phyloP scores from a whole-genome alignment of 2,113 vertebrate genomes.

The Chelonoidis abingdonii region DNA sequence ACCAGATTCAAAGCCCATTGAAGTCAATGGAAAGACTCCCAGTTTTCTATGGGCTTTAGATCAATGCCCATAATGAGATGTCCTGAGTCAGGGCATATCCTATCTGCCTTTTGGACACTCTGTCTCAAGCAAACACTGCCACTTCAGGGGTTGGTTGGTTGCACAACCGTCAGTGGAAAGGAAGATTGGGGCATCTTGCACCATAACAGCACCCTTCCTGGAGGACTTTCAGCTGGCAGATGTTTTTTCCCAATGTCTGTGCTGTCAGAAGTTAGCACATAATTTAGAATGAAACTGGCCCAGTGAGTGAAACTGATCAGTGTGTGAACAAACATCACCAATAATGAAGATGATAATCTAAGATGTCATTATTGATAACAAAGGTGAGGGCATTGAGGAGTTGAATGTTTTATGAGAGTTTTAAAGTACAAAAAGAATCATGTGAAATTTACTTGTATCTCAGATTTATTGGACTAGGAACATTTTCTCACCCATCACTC shows the following conservation, averaged over 20 bases:
- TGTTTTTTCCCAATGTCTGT: not conserved
- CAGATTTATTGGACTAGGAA: constrained; percentile 15
- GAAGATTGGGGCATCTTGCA: not conserved
- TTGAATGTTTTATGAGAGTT: not conserved
- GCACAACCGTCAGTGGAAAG: too few relatives aligned
- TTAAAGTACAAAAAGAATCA: not conserved
- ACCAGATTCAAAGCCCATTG: not conserved
- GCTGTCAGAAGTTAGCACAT: not conserved
- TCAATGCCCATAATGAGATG: not conserved
- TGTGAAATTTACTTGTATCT: not conserved
- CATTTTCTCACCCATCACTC: not conserved
- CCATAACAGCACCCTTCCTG: not conserved
- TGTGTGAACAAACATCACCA: not conserved
- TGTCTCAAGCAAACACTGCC: not conserved
- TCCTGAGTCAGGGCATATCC: too few relatives aligned
- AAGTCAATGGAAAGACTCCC: too few relatives aligned
- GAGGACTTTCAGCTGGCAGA: not conserved
- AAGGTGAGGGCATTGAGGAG: not conserved
- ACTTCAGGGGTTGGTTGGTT: too few relatives aligned
- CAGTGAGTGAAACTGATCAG: not conserved
- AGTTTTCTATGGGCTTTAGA: too few relatives aligned
- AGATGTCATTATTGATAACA: not conserved
- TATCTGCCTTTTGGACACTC: fast-evolving
- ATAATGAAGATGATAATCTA: not conserved
- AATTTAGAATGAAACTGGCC: not conserved